These are phyloP conservation scores for Pseudoips prasinana DNA, from an alignment of 2,888 invertebrate species.

Conservation along the genomic window DNA sequence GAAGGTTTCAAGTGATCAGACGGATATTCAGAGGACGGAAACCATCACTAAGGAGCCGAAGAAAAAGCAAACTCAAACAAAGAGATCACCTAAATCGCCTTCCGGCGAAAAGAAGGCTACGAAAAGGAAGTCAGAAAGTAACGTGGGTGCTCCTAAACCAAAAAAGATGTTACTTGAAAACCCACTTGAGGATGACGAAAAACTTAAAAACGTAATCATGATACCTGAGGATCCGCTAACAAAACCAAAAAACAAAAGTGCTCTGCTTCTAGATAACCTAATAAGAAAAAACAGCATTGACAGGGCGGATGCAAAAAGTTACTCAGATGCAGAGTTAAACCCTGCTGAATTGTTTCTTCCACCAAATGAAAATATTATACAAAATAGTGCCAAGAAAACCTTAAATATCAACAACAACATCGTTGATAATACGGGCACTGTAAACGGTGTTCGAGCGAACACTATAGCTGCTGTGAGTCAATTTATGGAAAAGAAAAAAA, in stretches of 20 bases:
- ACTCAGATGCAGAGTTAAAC: slow-evolving; percentile 64
- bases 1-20: slow-evolving; percentile 72
- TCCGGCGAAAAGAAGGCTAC: slow-evolving; percentile 63
- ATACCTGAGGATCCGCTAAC: slow-evolving; percentile 42
- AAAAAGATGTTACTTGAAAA: slow-evolving; percentile 58
- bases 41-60: slow-evolving; percentile 58
- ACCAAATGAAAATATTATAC: slow-evolving; percentile 58
- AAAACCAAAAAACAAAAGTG: slow-evolving; percentile 74
- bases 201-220: slow-evolving; percentile 45
- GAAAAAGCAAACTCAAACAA: slow-evolving; percentile 52
- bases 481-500: slow-evolving; percentile 60
- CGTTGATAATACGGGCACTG: slow-evolving; percentile 56
- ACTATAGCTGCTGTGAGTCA: slow-evolving; percentile 68
- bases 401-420: slow-evolving; percentile 76
- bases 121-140: slow-evolving; percentile 67
- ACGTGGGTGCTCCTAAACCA: slow-evolving; percentile 41
- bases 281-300: slow-evolving; percentile 83
- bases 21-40: slow-evolving; percentile 49
- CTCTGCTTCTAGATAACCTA: slow-evolving; percentile 77
- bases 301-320: slow-evolving; percentile 61
- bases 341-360: slow-evolving; percentile 73
- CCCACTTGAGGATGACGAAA: slow-evolving; percentile 54
- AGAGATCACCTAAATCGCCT: slow-evolving; percentile 52
- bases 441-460: slow-evolving; percentile 59
- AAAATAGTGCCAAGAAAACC: slow-evolving; percentile 65